These are phyloP conservation scores for Cyclargus thomasi DNA, from an alignment of 1,140 invertebrate species.

Conservation along the genomic window DNA sequence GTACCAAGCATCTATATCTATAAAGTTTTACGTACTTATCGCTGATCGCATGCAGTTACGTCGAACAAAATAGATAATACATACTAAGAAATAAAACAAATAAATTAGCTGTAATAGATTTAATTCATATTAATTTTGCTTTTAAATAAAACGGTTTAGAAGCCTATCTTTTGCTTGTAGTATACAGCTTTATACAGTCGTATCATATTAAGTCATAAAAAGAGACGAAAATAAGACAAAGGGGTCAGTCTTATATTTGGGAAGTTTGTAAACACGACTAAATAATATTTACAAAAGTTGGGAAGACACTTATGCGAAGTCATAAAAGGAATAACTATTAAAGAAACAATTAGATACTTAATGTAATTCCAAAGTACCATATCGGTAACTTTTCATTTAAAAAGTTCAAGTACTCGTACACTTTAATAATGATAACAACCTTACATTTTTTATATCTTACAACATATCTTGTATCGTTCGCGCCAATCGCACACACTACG, in stretches of 20 bases:
- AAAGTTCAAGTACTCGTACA: slow-evolving; percentile 48
- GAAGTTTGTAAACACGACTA: slow-evolving; percentile 69
- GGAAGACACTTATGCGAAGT: slow-evolving; percentile 69
- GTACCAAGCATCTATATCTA: too few species aligned
- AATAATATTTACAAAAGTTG: slow-evolving; percentile 72
- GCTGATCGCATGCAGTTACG: not conserved
- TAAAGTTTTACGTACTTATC: too few species aligned
- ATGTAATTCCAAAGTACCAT: slow-evolving; percentile 50
- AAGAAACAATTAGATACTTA: slow-evolving; percentile 52
- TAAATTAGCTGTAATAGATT: slow-evolving; percentile 49
- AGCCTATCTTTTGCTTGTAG: slow-evolving; percentile 57
- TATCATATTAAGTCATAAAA: slow-evolving; percentile 49
- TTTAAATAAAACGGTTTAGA: slow-evolving; percentile 58
- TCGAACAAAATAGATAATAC: not conserved
- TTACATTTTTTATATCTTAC: slow-evolving; percentile 64
- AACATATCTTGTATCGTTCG: slow-evolving; percentile 63
- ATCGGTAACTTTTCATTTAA: slow-evolving; percentile 54
- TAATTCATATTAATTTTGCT: slow-evolving; percentile 66
- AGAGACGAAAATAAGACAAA: slow-evolving; percentile 71
- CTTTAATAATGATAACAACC: slow-evolving; percentile 66
- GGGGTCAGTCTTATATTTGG: slow-evolving; percentile 74
- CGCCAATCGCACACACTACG: slow-evolving; percentile 53
- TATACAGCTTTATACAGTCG: slow-evolving; percentile 56
- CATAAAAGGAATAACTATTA: slow-evolving; percentile 54
- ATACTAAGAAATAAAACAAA: slow-evolving; percentile 39